Percentiles rank a stretch among this genome's conserved stretches.
Evolutionary conservation across 2,888 invertebrate species (phyloP).

Genomic region (Callosobruchus maculatus): DNA sequence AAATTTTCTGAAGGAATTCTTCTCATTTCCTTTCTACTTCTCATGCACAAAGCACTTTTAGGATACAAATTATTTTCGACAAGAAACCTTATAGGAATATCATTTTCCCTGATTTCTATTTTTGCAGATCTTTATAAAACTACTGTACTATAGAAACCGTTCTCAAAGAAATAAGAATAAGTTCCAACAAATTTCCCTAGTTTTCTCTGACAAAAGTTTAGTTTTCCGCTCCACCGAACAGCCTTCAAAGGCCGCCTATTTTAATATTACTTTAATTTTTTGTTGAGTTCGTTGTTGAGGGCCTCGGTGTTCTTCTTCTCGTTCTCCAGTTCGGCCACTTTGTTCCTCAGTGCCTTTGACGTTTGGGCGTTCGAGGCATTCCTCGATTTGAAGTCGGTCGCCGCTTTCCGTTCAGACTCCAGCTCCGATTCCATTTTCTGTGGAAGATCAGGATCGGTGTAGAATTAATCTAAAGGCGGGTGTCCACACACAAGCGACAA

Average conservation of each 20-base stretch:
- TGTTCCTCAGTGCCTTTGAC: constrained; percentile 45
- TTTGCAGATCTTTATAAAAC: too few species aligned
- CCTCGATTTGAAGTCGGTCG: constrained; percentile 30
- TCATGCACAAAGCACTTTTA: too few species aligned
- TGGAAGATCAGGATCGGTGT: too few species aligned
- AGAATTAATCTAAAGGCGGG: too few species aligned
- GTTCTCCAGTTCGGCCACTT: constrained; percentile 48
- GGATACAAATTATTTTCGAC: too few species aligned
- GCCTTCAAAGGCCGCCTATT: background rate
- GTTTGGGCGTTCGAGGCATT: constrained; percentile 40
- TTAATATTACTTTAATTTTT: constrained; percentile 31
- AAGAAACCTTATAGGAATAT: too few species aligned
- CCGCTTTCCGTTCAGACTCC: constrained; percentile 33
- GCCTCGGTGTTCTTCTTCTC: constrained; percentile 46
- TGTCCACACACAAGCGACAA: too few species aligned
- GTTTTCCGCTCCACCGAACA: background rate
- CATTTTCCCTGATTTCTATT: too few species aligned
- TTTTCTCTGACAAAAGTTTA: background rate
- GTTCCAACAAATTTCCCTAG: background rate
- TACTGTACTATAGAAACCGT: background rate
- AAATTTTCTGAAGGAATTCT: too few species aligned
- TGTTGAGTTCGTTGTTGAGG: constrained; percentile 38
- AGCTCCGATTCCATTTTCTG: constrained; percentile 38
- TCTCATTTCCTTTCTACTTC: too few species aligned
- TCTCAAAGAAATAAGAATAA: background rate